Conservation (phyloP, 2,888 invertebrate genomes). For the Cosmia pyralina region DNA sequence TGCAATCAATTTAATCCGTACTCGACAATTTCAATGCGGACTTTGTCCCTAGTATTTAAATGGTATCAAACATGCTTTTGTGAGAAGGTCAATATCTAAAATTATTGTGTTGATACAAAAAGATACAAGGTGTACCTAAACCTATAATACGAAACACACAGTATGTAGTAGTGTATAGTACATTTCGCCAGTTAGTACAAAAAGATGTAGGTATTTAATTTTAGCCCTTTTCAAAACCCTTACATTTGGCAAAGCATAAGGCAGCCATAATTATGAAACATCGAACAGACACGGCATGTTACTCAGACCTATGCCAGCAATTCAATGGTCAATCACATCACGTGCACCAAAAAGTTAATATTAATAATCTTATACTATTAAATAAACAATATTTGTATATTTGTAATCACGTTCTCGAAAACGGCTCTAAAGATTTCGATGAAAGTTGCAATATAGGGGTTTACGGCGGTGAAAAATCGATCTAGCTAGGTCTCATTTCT, state of each 20-base stretch:
- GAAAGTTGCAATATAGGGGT: too few species aligned
- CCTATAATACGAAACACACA: too few species aligned
- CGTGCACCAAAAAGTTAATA: too few species aligned
- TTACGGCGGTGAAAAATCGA: too few species aligned
- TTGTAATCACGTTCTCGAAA: too few species aligned
- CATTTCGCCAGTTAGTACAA: background rate
- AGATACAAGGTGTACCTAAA: too few species aligned
- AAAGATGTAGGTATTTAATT: background rate
- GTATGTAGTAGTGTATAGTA: too few species aligned
- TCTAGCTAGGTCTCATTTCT: too few species aligned
- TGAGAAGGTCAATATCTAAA: background rate
- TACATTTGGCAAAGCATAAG: background rate
- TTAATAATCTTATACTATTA: too few species aligned
- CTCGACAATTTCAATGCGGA: conserved; percentile 18
- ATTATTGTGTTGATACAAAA: conserved; percentile 5
- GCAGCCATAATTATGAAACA: background rate
- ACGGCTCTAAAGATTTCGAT: too few species aligned
- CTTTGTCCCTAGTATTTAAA: conserved; percentile 26
- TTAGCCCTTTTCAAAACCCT: background rate
- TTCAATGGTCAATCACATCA: background rate
- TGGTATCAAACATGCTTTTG: conserved; percentile 15
- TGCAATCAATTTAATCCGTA: conserved; percentile 6
- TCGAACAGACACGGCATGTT: background rate
- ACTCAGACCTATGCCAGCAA: background rate
- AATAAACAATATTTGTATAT: too few species aligned